Conservation (phyloP, 2,113 vertebrate species). For the Cyanistes caeruleus region DNA sequence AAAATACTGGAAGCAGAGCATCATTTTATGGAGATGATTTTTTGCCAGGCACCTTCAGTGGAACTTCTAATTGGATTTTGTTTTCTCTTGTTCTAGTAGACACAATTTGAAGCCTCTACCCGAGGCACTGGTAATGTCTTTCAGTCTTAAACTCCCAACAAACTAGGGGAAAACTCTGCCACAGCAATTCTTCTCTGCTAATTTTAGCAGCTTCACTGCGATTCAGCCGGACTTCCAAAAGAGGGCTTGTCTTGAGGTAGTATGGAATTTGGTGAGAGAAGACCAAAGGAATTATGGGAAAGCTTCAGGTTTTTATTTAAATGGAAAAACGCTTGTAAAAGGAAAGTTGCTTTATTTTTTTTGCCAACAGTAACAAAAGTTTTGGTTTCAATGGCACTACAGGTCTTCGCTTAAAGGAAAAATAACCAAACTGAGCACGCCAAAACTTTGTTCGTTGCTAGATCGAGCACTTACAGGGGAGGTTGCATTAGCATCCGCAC, state of each 20-base stretch:
- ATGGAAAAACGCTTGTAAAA: conserved; percentile 63
- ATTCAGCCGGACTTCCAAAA: conserved; percentile 65
- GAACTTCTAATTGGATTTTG: conserved; percentile 65
- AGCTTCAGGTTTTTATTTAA: conserved; percentile 73
- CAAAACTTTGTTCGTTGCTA: conserved; percentile 71
- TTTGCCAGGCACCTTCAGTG: conserved; percentile 74
- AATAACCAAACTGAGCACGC: conserved; percentile 69
- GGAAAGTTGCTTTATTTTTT: conserved; percentile 73
- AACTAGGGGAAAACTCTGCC: conserved; percentile 42
- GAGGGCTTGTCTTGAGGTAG: conserved; percentile 69
- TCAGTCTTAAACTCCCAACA: conserved; percentile 64
- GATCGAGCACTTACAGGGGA: conserved; percentile 58
- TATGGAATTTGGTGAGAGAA: conserved; percentile 69
- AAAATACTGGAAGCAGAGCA: conserved; percentile 68
- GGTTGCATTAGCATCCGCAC: conserved; percentile 63
- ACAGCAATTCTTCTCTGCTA: conserved; percentile 64
- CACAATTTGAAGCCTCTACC: conserved; percentile 38
- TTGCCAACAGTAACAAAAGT: conserved; percentile 64
- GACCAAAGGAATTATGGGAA: conserved; percentile 80
- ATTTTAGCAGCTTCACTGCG: conserved; percentile 66
- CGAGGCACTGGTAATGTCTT: conserved; percentile 62
- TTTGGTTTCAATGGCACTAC: conserved; percentile 63
- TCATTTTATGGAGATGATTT: conserved; percentile 45
- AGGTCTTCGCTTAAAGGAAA: conserved; percentile 65
- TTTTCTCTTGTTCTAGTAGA: conserved; percentile 59